phyloP scores from a whole-genome alignment of 2,797 vertebrate species.

The Lithobates pipiens region DNA sequence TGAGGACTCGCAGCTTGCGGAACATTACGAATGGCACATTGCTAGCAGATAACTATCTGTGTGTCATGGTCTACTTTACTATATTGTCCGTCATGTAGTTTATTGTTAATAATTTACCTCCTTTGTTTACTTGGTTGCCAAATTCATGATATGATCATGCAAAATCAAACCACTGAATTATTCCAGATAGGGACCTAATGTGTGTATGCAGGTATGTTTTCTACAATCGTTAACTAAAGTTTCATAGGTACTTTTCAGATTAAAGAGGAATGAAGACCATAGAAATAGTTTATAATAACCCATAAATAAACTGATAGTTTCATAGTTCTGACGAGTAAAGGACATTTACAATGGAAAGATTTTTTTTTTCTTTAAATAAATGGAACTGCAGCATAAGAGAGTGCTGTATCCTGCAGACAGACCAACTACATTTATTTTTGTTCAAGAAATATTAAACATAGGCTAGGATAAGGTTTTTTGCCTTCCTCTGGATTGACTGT shows the following conservation, averaged over 20 bases:
- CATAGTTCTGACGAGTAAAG: not conserved
- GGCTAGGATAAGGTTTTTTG: no score
- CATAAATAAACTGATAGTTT: not conserved
- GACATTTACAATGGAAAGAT: no score
- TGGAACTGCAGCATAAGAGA: no score
- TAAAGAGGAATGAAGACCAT: not conserved
- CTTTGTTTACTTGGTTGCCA: constrained; percentile 2
- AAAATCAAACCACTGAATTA: not conserved
- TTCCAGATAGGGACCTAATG: not conserved
- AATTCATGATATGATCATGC: not conserved
- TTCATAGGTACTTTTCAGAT: not conserved
- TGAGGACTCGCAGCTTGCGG: not conserved
- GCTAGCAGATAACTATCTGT: not conserved
- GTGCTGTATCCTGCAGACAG: no score
- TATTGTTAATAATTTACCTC: constrained; percentile 34
- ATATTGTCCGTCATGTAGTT: not conserved
- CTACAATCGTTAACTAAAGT: not conserved
- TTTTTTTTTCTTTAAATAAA: no score
- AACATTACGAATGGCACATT: not conserved
- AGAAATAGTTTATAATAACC: not conserved
- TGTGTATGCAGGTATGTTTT: not conserved
- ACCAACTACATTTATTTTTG: no score
- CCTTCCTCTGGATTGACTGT: no score
- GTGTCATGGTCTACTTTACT: not conserved
- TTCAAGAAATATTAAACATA: no score